Evolutionary conservation across 2,113 vertebrate species (phyloP).

Genomic region (Eptesicus fuscus): DNA sequence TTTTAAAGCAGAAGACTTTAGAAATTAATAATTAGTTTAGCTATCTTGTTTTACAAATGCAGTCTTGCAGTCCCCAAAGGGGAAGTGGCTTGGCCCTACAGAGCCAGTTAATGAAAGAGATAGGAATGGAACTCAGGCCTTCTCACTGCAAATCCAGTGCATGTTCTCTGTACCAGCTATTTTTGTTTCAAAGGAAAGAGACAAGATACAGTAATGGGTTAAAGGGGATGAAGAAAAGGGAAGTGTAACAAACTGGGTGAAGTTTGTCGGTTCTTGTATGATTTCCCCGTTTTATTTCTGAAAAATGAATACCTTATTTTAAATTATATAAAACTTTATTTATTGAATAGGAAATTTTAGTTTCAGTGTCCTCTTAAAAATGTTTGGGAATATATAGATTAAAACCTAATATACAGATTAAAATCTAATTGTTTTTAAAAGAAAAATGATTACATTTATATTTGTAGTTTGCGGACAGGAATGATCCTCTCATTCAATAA

Average conservation of each 20-base stretch:
- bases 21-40: constrained; percentile 27
- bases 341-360: neutral
- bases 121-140: neutral
- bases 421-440: constrained; percentile 32
- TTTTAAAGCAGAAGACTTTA: constrained; percentile 19
- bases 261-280: neutral
- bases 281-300: neutral
- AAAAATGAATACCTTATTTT: constrained; percentile 2
- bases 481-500: neutral
- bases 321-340: neutral
- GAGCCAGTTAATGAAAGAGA: neutral
- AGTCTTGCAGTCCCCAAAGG: neutral
- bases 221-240: neutral
- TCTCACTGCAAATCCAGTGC: neutral
- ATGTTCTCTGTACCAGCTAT: neutral
- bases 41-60: neutral
- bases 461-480: neutral
- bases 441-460: neutral
- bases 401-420: constrained; percentile 12
- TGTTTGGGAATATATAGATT: neutral
- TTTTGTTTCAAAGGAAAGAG: neutral
- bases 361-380: constrained; percentile 18
- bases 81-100: constrained; percentile 5
- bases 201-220: neutral
- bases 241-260: neutral